Conservation (phyloP, 1,140 invertebrate species). For the Zaprionus vittiger region DNA sequence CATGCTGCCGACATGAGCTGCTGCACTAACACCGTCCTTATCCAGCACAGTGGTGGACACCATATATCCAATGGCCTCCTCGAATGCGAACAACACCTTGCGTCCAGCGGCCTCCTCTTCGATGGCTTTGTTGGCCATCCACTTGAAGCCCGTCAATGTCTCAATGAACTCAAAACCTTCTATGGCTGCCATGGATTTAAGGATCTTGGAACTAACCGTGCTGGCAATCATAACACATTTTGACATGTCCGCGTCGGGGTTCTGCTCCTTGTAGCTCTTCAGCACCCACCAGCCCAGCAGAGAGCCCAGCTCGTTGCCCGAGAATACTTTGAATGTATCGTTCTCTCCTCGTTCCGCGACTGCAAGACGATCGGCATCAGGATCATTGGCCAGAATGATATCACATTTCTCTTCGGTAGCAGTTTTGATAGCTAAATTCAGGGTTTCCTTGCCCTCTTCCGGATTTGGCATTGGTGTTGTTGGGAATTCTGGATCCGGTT, state of each 20-base stretch:
- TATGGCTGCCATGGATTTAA: conserved; percentile 91
- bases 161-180: conserved; percentile 96
- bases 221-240: conserved; percentile 94
- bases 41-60: conserved; percentile 93
- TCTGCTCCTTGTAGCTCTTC: conserved; percentile 86
- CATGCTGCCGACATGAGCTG: conserved; percentile 91
- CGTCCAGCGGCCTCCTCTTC: conserved; percentile 90
- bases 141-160: conserved; percentile 99
- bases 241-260: conserved; percentile 85
- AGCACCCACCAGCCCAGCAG: conserved; percentile 98
- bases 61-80: conserved; percentile 98
- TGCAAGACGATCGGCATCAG: conserved; percentile 98
- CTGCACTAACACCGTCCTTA: conserved; percentile 97
- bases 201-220: conserved; percentile 98
- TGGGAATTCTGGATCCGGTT: conserved; percentile 98
- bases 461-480: conserved; percentile 98
- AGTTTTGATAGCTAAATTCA: conserved; percentile 93
- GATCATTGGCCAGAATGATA: conserved; percentile 98
- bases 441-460: conserved; percentile 96
- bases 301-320: conserved; percentile 97
- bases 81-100: conserved; percentile 96
- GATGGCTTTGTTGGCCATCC: conserved; percentile 97
- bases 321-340: conserved; percentile 95
- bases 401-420: conserved; percentile 90
- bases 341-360: conserved; percentile 91